phyloP scores from a whole-genome alignment of 2,888 invertebrate species.

The Biston betularia region DNA sequence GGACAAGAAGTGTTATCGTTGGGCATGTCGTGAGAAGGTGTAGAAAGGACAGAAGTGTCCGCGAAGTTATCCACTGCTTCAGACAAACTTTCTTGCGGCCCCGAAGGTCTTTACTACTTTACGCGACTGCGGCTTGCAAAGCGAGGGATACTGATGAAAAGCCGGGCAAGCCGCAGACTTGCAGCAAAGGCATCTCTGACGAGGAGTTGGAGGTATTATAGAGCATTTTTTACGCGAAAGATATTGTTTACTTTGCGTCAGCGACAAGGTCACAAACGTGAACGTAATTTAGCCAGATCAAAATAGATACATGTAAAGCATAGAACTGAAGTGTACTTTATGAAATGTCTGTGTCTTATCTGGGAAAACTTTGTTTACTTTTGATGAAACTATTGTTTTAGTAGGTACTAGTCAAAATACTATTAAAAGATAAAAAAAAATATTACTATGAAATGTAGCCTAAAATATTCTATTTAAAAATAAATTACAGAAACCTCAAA shows the following conservation, averaged over 20 bases:
- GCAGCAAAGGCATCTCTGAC: slow-evolving; percentile 68
- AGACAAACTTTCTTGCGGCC: slow-evolving; percentile 70
- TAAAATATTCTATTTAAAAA: too few species aligned
- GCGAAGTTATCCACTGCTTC: slow-evolving; percentile 72
- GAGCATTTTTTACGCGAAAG: neutral
- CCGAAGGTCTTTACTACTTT: slow-evolving; percentile 66
- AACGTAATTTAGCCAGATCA: neutral
- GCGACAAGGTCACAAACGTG: slow-evolving; percentile 34
- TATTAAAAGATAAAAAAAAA: too few species aligned
- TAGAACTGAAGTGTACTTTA: too few species aligned
- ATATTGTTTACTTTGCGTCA: slow-evolving; percentile 30
- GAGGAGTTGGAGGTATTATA: slow-evolving; percentile 70
- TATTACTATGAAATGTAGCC: too few species aligned
- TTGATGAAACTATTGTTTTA: too few species aligned
- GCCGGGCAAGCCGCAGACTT: slow-evolving; percentile 45
- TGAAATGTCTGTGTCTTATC: neutral
- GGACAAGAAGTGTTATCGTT: slow-evolving; percentile 67
- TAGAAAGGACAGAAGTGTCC: slow-evolving; percentile 68
- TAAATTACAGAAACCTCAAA: too few species aligned
- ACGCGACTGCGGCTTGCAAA: slow-evolving; percentile 75
- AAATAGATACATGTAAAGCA: neutral
- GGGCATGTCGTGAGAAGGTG: slow-evolving; percentile 69
- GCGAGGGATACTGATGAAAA: slow-evolving; percentile 54
- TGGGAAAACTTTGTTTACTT: neutral
- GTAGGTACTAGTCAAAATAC: too few species aligned